A percentile compares a stretch with the other conserved stretches of the same genome.
These are phyloP conservation scores for Lutraria lutraria DNA, from an alignment of 2,888 invertebrate species.

Conservation along the genomic window DNA sequence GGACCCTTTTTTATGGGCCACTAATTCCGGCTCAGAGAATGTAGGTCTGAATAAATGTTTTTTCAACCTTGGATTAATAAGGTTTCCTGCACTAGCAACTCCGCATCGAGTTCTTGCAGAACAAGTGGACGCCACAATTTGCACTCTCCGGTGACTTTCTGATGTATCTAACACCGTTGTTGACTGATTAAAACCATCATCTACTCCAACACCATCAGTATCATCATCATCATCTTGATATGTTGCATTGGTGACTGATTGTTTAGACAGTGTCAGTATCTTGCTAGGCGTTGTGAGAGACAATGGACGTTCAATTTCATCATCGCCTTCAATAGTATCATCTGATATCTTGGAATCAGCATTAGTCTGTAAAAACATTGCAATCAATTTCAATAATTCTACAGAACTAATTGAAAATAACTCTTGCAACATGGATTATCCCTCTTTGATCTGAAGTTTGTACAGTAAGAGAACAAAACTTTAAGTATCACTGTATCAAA, in stretches of 20 bases:
- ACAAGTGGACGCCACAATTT: background rate
- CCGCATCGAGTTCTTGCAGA: too few relatives aligned
- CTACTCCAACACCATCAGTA: slow-evolving; percentile 18
- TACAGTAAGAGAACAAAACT: too few relatives aligned
- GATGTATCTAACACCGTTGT: background rate
- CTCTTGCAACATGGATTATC: too few relatives aligned
- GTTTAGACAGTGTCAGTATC: background rate
- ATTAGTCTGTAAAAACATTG: background rate
- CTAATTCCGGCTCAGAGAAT: background rate
- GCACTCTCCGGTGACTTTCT: background rate
- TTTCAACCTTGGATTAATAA: background rate
- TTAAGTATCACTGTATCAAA: too few relatives aligned
- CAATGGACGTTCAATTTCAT: background rate
- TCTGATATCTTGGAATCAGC: background rate
- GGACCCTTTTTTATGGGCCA: background rate
- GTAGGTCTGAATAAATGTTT: background rate
- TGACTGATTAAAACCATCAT: background rate
- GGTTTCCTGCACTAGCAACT: background rate
- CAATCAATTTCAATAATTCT: background rate
- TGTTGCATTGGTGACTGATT: background rate
- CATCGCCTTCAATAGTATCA: background rate
- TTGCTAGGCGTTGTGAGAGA: slow-evolving; percentile 7
- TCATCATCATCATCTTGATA: slow-evolving; percentile 36
- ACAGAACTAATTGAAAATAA: too few relatives aligned
- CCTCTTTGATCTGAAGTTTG: too few relatives aligned